phyloP scores from a whole-genome alignment of 2,113 vertebrate genomes.

The Phyllostomus hastatus region DNA sequence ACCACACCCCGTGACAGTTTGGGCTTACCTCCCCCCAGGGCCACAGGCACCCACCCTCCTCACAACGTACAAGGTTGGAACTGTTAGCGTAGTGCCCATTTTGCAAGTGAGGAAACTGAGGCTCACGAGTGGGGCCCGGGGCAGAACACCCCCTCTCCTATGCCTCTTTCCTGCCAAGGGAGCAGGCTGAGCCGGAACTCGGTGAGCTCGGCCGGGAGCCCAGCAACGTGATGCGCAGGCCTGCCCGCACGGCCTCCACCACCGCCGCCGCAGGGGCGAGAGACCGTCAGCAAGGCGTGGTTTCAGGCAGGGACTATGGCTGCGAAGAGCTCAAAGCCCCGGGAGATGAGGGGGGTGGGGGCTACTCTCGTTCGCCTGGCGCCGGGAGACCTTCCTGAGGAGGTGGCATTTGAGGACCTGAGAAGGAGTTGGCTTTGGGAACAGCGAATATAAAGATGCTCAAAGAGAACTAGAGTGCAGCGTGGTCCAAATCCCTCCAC shows the following conservation, averaged over 20 bases:
- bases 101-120: neutral
- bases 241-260: neutral
- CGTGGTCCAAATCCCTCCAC: neutral
- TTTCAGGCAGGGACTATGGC: neutral
- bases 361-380: neutral
- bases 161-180: neutral
- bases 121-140: too few relatives aligned
- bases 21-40: neutral
- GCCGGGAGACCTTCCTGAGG: neutral
- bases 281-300: accelerated
- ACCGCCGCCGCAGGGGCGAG: too few relatives aligned
- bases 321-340: accelerated
- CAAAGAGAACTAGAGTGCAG: too few relatives aligned
- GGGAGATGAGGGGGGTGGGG: neutral
- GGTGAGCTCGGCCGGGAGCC: neutral
- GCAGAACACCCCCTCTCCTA: neutral
- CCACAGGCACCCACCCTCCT: too few relatives aligned
- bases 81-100: neutral
- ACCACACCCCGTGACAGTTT: neutral
- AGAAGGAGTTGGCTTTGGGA: neutral
- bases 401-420: neutral
- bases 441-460: neutral
- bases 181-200: neutral
- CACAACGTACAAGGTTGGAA: accelerated
- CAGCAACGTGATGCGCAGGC: neutral